Evolutionary conservation across 2,113 vertebrate genomes (phyloP).

Genomic region (Oryzias curvinotus): DNA sequence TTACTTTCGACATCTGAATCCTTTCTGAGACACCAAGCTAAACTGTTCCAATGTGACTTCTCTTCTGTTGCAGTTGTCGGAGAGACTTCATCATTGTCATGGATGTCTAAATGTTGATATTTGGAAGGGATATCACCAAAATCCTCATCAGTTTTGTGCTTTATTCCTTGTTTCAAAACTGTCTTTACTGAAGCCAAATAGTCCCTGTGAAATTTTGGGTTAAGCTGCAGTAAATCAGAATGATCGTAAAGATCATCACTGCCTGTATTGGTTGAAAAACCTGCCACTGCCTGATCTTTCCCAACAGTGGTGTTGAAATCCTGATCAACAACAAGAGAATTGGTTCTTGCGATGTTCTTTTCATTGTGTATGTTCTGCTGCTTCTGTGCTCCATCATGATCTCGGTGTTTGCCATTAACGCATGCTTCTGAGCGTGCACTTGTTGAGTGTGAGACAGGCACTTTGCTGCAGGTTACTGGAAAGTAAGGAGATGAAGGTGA

Average conservation of each 20-base stretch:
- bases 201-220: not conserved
- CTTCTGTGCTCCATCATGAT: not conserved
- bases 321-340: not conserved
- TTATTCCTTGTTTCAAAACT: not conserved
- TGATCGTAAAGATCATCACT: not conserved
- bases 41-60: not conserved
- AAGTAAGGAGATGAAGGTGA: not conserved
- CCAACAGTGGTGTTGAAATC: not conserved
- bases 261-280: conserved; percentile 2
- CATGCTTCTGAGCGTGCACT: conserved; percentile 2
- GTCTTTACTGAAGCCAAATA: conserved; percentile 1
- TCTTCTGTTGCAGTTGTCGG: conserved; percentile 4
- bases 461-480: conserved; percentile 6
- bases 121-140: conserved; percentile 12
- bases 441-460: not conserved
- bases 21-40: conserved; percentile 8
- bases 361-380: conserved; percentile 5
- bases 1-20: conserved; percentile 10
- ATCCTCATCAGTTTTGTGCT: conserved; percentile 4
- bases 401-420: not conserved
- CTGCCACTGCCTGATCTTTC: not conserved
- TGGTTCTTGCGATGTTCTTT: not conserved
- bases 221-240: conserved; percentile 23
- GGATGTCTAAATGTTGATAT: conserved; percentile 6
- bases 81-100: not conserved